Conservation (phyloP, 1,140 invertebrate genomes). For the Cephus cinctus region DNA sequence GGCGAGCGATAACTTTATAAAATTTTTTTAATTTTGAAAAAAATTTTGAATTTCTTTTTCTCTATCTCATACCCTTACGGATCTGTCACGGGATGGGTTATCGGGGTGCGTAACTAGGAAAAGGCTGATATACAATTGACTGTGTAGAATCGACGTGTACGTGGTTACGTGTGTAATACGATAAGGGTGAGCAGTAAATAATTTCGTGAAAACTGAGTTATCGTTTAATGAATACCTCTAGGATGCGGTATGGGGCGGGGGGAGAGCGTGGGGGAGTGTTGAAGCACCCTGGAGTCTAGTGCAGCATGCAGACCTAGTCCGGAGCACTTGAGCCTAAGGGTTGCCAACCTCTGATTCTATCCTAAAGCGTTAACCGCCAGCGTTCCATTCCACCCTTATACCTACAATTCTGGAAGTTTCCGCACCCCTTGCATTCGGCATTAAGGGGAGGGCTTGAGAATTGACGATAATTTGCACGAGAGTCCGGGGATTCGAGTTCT, state of each 20-base stretch:
- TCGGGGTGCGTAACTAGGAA: no score
- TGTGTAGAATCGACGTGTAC: no score
- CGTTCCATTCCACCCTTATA: no score
- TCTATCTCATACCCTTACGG: no score
- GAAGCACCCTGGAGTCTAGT: constrained; percentile 43
- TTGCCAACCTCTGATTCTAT: constrained; percentile 30
- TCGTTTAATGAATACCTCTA: constrained; percentile 48
- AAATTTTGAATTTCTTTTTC: no score
- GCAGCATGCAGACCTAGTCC: constrained; percentile 32
- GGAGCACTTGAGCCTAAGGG: constrained; percentile 39
- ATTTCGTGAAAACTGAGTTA: constrained; percentile 45
- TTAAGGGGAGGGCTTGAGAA: constrained; percentile 23
- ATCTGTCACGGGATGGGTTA: no score
- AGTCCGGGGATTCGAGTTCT: constrained; percentile 30
- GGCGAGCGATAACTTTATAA: no score
- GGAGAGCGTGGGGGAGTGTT: constrained; percentile 25
- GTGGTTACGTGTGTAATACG: no score
- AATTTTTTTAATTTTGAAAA: no score
- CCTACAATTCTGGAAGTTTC: no score
- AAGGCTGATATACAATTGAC: no score
- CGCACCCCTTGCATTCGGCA: constrained; percentile 9
- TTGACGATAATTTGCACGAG: constrained; percentile 43
- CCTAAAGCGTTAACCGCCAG: no score
- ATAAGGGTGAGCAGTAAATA: constrained; percentile 30
- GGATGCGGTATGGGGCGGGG: constrained; percentile 17